Conservation (phyloP, 2,888 invertebrate species). For the Protula sp. region DNA sequence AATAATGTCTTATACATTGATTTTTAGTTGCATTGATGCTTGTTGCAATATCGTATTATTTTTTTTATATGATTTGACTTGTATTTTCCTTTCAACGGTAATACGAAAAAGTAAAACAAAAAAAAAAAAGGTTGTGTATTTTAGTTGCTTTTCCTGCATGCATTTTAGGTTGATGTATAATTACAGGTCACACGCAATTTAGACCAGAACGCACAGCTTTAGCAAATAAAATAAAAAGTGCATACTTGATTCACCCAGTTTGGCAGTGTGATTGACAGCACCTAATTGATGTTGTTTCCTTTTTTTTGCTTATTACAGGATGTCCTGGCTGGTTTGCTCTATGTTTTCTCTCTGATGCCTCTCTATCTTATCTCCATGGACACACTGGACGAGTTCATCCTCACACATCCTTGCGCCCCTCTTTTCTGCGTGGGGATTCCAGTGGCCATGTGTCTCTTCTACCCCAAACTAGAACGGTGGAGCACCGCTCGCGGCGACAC, state of each 20-base stretch:
- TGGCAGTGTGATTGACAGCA: no score
- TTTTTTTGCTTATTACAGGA: no score
- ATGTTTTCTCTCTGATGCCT: slow-evolving; percentile 67
- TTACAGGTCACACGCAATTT: no score
- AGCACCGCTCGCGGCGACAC: slow-evolving; percentile 88
- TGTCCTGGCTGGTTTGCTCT: slow-evolving; percentile 70
- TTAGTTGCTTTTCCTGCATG: neutral
- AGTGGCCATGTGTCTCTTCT: slow-evolving; percentile 62
- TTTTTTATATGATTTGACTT: slow-evolving; percentile 13
- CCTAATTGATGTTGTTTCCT: no score
- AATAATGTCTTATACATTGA: slow-evolving; percentile 8
- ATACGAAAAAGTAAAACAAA: neutral
- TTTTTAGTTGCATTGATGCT: slow-evolving; percentile 6
- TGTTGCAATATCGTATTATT: neutral
- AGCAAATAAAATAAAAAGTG: no score
- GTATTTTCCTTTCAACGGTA: neutral
- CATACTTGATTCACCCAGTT: no score
- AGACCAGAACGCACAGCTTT: no score
- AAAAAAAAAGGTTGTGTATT: neutral
- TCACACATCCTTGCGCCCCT: slow-evolving; percentile 54
- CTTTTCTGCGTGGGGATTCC: slow-evolving; percentile 15
- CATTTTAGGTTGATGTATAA: no score
- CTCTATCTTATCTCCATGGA: slow-evolving; percentile 73
- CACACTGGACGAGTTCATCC: slow-evolving; percentile 66
- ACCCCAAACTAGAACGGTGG: slow-evolving; percentile 80